Percentiles rank a stretch among this genome's conserved stretches.
Conservation (phyloP, 2,113 vertebrate species). For the Orientallactaga bullata region DNA sequence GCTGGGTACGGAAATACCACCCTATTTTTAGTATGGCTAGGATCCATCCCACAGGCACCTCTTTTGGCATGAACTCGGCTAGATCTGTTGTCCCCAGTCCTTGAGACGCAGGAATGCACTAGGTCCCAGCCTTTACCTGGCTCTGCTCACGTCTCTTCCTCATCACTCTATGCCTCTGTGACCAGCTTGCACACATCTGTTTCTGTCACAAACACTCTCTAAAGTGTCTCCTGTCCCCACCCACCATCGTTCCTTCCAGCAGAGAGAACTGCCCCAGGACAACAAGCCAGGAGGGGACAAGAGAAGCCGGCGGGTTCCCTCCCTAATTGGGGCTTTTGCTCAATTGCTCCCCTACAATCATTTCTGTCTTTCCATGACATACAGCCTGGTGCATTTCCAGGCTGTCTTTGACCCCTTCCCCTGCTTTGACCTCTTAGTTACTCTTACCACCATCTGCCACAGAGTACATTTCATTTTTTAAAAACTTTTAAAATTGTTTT, state of each 20-base stretch:
- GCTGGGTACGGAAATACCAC: background rate
- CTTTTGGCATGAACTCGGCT: background rate
- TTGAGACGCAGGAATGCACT: background rate
- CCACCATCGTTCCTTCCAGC: background rate
- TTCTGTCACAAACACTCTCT: background rate
- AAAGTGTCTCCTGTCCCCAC: background rate
- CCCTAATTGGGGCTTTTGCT: background rate
- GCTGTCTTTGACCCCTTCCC: accelerated
- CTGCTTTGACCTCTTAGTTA: background rate
- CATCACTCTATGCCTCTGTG: background rate
- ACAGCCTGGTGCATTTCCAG: background rate
- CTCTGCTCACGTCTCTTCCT: background rate
- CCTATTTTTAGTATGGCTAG: conserved; percentile 68
- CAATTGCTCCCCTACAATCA: background rate
- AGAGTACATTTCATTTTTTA: background rate
- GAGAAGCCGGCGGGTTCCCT: background rate
- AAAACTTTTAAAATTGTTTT: too few species aligned
- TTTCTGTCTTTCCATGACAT: background rate
- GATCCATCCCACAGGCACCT: background rate
- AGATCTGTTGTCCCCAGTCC: conserved; percentile 27
- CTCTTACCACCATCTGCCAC: background rate
- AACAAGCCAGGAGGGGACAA: background rate
- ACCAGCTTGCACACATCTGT: background rate
- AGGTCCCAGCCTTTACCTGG: background rate
- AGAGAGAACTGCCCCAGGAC: background rate